phyloP scores from a whole-genome alignment of 1,140 invertebrate species.

The Lucilia cuprina region DNA sequence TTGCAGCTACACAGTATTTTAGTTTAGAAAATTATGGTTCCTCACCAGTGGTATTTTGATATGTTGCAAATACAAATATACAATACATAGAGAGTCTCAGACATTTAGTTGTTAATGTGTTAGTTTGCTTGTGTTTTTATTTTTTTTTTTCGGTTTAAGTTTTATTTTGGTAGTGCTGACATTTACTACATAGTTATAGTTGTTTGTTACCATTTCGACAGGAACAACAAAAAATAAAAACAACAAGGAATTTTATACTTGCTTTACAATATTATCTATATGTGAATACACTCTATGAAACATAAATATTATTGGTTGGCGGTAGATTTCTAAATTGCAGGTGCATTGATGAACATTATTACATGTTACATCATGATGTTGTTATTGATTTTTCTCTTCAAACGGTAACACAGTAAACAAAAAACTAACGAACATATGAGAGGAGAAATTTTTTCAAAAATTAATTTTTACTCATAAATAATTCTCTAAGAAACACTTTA shows the following conservation, averaged over 20 bases:
- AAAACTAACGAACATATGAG: neutral
- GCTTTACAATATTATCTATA: neutral
- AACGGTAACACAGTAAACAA: neutral
- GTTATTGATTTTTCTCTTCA: neutral
- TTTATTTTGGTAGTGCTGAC: conserved; percentile 23
- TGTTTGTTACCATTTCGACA: conserved; percentile 28
- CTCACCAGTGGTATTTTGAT: neutral
- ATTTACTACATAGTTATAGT: neutral
- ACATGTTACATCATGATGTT: neutral
- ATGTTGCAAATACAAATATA: neutral
- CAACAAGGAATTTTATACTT: too few species aligned
- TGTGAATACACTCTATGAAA: neutral
- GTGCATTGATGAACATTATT: conserved; percentile 25
- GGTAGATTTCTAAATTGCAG: conserved; percentile 31
- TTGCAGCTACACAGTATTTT: neutral
- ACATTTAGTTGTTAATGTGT: too few species aligned
- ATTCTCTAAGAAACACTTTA: too few species aligned
- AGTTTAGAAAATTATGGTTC: conserved; percentile 13
- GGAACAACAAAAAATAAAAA: neutral
- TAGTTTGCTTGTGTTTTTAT: neutral
- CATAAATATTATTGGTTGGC: neutral
- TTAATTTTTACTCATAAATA: too few species aligned
- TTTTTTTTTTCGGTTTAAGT: neutral
- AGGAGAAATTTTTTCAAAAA: too few species aligned
- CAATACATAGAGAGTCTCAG: neutral